Evolutionary conservation across 2,113 vertebrate species (phyloP).

Genomic region (Calonectris borealis): DNA sequence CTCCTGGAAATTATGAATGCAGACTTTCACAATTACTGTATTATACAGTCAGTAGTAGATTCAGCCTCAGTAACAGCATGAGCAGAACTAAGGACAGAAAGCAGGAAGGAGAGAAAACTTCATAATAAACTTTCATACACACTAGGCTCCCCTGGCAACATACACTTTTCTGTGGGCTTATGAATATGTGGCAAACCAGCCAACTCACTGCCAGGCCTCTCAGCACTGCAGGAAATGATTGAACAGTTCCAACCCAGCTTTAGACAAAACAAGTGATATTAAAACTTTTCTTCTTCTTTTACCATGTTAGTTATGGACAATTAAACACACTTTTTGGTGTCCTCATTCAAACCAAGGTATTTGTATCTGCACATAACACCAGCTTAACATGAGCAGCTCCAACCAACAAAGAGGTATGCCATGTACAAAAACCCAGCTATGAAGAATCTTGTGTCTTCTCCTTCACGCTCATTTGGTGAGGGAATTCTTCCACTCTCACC

Average conservation of each 20-base stretch:
- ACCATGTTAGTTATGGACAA: background rate
- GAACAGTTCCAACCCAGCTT: background rate
- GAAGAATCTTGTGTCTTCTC: background rate
- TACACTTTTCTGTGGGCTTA: background rate
- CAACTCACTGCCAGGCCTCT: background rate
- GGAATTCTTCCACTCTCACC: background rate
- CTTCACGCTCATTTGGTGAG: background rate
- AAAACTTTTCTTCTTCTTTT: background rate
- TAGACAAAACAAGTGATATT: slow-evolving; percentile 28
- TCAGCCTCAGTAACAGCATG: background rate
- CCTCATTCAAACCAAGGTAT: background rate
- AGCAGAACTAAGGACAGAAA: background rate
- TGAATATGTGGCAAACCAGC: background rate
- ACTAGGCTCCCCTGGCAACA: background rate
- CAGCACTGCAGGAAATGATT: background rate
- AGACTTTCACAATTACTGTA: background rate
- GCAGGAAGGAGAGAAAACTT: background rate
- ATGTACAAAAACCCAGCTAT: background rate
- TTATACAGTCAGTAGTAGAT: background rate
- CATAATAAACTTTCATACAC: background rate
- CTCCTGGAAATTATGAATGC: background rate
- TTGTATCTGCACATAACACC: background rate
- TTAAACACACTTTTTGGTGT: background rate
- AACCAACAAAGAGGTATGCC: background rate
- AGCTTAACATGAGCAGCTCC: background rate